phyloP scores from a whole-genome alignment of 2,113 vertebrate species.

The Mungos mungo region DNA sequence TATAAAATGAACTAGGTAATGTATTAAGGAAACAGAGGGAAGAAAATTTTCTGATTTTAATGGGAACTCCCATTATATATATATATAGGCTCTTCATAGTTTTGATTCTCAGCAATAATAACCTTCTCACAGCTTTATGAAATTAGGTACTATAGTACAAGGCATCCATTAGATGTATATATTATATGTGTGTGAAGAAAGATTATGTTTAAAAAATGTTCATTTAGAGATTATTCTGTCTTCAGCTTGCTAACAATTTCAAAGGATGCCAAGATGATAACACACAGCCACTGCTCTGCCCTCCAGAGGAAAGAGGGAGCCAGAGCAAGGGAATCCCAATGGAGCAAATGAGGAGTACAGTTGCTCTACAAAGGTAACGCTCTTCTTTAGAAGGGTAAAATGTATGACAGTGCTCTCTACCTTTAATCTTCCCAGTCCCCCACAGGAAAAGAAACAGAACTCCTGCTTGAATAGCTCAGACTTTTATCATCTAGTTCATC shows the following conservation, averaged over 20 bases:
- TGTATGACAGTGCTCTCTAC: neutral
- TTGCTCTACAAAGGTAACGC: neutral
- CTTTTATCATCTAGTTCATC: neutral
- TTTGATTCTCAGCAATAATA: neutral
- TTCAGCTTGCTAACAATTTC: neutral
- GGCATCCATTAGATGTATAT: neutral
- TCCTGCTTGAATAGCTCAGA: neutral
- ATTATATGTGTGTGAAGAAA: neutral
- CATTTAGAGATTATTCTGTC: neutral
- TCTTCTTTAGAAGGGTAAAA: neutral
- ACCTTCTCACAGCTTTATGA: neutral
- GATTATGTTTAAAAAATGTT: neutral
- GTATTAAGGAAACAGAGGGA: too few species aligned
- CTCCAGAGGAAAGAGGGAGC: neutral
- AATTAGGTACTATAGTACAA: neutral
- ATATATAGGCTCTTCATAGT: neutral
- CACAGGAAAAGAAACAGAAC: neutral
- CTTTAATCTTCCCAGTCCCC: neutral
- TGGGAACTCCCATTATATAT: neutral
- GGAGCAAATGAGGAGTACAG: neutral
- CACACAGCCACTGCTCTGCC: neutral
- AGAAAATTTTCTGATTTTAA: neutral
- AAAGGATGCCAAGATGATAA: neutral
- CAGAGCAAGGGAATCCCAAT: neutral
- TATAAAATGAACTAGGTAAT: neutral